Evolutionary conservation across 2,113 vertebrate genomes (phyloP).

Genomic region (Misgurnus anguillicaudatus): DNA sequence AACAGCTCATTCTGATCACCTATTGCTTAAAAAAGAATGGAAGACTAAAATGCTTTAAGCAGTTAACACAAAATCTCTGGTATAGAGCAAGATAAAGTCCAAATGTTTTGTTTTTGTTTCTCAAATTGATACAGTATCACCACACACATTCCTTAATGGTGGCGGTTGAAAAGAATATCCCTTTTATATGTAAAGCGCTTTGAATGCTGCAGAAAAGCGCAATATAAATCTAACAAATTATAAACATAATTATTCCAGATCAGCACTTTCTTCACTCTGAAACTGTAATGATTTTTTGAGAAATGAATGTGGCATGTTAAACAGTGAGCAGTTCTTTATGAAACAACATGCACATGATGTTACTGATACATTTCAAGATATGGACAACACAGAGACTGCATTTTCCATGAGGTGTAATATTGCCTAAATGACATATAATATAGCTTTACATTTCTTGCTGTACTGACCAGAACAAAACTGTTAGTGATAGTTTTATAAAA

Average conservation of each 20-base stretch:
- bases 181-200: too few species aligned
- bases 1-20: neutral
- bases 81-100: neutral
- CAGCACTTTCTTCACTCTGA: too few species aligned
- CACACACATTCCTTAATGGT: neutral
- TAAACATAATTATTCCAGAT: too few species aligned
- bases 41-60: slow-evolving; percentile 34
- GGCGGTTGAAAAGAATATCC: too few species aligned
- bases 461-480: slow-evolving; percentile 10
- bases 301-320: neutral
- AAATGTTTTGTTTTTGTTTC: neutral
- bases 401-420: slow-evolving; percentile 29
- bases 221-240: too few species aligned
- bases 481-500: slow-evolving; percentile 17
- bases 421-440: slow-evolving; percentile 19
- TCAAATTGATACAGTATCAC: neutral
- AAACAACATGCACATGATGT: slow-evolving; percentile 11
- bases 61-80: neutral
- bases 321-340: slow-evolving; percentile 11
- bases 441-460: slow-evolving; percentile 22
- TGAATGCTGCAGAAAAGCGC: too few species aligned
- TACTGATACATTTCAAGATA: slow-evolving; percentile 16
- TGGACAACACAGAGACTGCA: slow-evolving; percentile 24
- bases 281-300: too few species aligned
- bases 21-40: slow-evolving; percentile 27